These are phyloP conservation scores for Psilanteris sp. DNA, from an alignment of 1,140 invertebrate genomes.

Conservation along the genomic window DNA sequence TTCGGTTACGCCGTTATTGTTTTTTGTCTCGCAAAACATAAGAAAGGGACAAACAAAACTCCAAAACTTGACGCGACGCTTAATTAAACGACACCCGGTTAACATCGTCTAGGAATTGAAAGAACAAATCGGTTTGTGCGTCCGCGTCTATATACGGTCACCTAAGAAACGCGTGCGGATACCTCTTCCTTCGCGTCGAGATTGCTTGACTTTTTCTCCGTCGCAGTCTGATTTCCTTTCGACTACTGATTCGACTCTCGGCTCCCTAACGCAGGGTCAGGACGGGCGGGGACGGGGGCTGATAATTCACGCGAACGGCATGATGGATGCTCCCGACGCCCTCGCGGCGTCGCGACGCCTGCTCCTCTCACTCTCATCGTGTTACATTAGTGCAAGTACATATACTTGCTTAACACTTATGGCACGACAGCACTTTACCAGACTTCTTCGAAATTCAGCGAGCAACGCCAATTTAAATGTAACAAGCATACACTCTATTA, in stretches of 20 bases:
- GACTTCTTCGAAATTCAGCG: slow-evolving; percentile 51
- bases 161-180: slow-evolving; percentile 14
- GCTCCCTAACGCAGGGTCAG: slow-evolving; percentile 40
- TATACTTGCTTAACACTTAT: slow-evolving; percentile 59
- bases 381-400: slow-evolving; percentile 58
- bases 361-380: slow-evolving; percentile 45
- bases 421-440: slow-evolving; percentile 52
- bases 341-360: slow-evolving; percentile 66
- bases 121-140: too few relatives aligned
- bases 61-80: too few relatives aligned
- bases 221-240: slow-evolving; percentile 41
- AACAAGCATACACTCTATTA: slow-evolving; percentile 55
- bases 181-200: slow-evolving; percentile 16
- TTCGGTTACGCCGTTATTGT: too few relatives aligned
- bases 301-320: slow-evolving; percentile 67
- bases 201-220: slow-evolving; percentile 49
- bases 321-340: slow-evolving; percentile 68
- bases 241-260: slow-evolving; percentile 49
- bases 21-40: too few relatives aligned
- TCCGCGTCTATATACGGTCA: too few relatives aligned
- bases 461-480: slow-evolving; percentile 58
- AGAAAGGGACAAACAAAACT: too few relatives aligned
- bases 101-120: too few relatives aligned
- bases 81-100: too few relatives aligned
- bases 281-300: slow-evolving; percentile 27